phyloP scores from a whole-genome alignment of 2,797 vertebrate genomes.

The Phalloptychus januarius region DNA sequence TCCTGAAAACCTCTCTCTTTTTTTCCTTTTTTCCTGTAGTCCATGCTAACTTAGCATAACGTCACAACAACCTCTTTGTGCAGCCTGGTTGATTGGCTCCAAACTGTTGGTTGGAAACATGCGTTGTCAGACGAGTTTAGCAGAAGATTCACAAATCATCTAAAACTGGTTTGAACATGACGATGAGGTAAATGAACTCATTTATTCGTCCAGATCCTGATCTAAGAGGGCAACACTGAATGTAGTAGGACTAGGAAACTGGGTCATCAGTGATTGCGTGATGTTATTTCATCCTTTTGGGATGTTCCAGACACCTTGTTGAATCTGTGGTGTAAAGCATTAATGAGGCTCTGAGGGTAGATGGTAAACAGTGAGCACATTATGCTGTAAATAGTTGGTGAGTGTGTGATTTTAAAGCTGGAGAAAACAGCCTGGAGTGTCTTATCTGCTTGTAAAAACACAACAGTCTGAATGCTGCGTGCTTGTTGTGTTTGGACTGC shows the following conservation, averaged over 20 bases:
- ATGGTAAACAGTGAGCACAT: background rate
- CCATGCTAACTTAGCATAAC: no score
- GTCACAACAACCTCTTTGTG: no score
- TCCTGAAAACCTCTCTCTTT: no score
- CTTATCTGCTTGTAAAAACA: background rate
- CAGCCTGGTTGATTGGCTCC: no score
- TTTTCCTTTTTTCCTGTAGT: no score
- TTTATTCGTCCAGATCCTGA: background rate
- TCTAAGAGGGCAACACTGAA: background rate
- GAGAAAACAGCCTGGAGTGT: background rate
- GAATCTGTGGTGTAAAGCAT: background rate
- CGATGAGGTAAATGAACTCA: background rate
- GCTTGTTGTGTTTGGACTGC: background rate
- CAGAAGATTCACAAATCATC: background rate
- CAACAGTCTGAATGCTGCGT: background rate
- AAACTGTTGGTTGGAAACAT: no score
- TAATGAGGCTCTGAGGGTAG: background rate
- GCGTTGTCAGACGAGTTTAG: no score
- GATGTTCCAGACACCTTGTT: background rate
- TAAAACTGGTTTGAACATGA: background rate
- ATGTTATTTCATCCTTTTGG: background rate
- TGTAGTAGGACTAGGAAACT: background rate
- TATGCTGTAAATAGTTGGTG: background rate
- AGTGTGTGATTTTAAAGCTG: background rate
- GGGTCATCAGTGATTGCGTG: background rate